A percentile compares a stretch with the other conserved stretches of the same genome.
These are phyloP conservation scores for Drosophila virilis DNA, from an alignment of 1,140 invertebrate species.

Conservation along the genomic window DNA sequence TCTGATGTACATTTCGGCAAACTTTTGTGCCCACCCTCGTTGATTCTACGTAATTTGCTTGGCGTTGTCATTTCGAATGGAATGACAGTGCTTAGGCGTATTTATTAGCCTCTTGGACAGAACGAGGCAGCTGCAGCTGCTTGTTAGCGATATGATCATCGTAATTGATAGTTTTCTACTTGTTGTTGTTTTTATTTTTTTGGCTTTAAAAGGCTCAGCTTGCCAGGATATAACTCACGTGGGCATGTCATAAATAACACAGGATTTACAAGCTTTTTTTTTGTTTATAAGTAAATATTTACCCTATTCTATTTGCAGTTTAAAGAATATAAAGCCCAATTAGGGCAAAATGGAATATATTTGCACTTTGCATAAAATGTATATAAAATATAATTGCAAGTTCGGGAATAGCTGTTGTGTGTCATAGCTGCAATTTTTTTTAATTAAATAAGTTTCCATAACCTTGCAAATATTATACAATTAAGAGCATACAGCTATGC, in stretches of 20 bases:
- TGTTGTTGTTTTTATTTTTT: not conserved
- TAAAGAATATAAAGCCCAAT: slow-evolving; percentile 9
- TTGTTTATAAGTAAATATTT: not conserved
- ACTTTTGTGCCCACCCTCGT: slow-evolving; percentile 16
- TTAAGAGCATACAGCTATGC: not conserved
- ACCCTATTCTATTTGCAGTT: slow-evolving; percentile 7
- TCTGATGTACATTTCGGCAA: not conserved
- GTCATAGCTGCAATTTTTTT: no score
- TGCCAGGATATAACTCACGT: slow-evolving; percentile 35
- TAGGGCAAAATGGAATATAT: not conserved
- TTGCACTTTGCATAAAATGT: not conserved
- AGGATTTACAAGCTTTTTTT: slow-evolving; percentile 24
- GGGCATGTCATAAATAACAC: slow-evolving; percentile 31
- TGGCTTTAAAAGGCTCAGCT: slow-evolving; percentile 28
- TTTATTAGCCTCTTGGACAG: slow-evolving; percentile 49
- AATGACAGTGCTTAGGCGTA: slow-evolving; percentile 53
- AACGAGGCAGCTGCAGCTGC: slow-evolving; percentile 37
- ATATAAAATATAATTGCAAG: not conserved
- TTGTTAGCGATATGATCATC: slow-evolving; percentile 71
- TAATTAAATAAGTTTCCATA: not conserved
- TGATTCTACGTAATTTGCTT: slow-evolving; percentile 72
- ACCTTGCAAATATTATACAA: not conserved
- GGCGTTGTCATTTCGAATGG: slow-evolving; percentile 62
- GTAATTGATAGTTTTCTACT: slow-evolving; percentile 72
- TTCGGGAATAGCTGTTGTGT: not conserved